phyloP scores from a whole-genome alignment of 2,113 vertebrate species.

The Elephantulus edwardii region DNA sequence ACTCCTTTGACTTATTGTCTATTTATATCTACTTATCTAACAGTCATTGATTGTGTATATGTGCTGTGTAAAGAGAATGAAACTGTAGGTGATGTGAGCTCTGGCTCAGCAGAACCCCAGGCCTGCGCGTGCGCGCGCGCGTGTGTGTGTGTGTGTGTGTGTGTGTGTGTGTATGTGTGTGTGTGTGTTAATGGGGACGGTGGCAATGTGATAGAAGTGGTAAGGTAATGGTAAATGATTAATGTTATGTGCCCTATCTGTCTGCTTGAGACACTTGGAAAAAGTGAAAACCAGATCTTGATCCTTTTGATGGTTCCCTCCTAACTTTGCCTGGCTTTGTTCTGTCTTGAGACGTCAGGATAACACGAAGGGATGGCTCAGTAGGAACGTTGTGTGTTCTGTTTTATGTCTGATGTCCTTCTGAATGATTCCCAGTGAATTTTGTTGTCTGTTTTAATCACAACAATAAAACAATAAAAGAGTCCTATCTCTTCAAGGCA shows the following conservation, averaged over 20 bases:
- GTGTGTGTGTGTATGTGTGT: neutral
- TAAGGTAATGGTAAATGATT: neutral
- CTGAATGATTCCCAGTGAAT: neutral
- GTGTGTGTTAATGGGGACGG: neutral
- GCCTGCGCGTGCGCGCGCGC: neutral
- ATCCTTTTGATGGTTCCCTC: neutral
- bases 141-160: neutral
- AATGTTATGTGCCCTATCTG: neutral
- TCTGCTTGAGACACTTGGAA: neutral
- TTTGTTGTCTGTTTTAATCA: constrained; percentile 45
- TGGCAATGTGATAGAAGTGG: accelerated
- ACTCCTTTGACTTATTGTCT: neutral
- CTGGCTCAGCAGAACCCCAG: neutral
- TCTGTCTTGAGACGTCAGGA: neutral
- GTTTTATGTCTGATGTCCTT: neutral
- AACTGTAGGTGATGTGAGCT: neutral
- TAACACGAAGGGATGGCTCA: neutral
- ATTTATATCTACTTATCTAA: neutral
- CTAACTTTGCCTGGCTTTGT: neutral
- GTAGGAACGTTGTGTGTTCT: neutral
- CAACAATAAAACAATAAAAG: neutral
- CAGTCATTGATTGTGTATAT: neutral
- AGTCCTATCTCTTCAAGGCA: constrained; percentile 50
- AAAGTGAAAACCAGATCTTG: neutral
- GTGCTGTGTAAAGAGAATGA: neutral